A percentile compares a stretch with the other conserved stretches of the same genome.
These are phyloP conservation scores for Pogonomyrmex californicus DNA, from an alignment of 1,140 invertebrate genomes.

Conservation along the genomic window DNA sequence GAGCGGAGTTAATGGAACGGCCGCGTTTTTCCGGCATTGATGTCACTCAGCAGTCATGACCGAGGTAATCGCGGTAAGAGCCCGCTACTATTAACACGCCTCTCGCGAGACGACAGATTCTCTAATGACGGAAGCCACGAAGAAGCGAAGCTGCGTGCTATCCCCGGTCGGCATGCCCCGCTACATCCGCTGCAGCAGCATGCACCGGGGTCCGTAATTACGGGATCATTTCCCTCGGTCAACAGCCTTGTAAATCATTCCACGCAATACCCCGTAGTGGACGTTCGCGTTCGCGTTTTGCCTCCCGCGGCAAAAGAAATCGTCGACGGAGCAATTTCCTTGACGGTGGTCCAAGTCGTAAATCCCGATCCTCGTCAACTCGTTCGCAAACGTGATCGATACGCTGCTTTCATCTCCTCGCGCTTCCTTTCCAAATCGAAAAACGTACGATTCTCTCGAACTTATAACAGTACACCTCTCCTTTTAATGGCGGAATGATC, in stretches of 20 bases:
- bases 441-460: not conserved
- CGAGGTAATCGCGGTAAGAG: conserved; percentile 33
- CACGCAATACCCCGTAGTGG: conserved; percentile 58
- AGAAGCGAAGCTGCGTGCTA: conserved; percentile 34
- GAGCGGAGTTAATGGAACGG: not conserved
- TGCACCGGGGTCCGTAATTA: conserved; percentile 70
- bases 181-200: conserved; percentile 68
- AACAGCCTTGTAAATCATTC: conserved; percentile 77
- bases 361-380: conserved; percentile 50
- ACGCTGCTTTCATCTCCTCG: not conserved
- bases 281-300: conserved; percentile 58
- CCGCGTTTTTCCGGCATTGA: conserved; percentile 24
- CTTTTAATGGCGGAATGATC: conserved; percentile 2
- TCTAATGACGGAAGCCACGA: conserved; percentile 61
- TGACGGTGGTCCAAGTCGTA: conserved; percentile 47
- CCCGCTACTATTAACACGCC: conserved; percentile 48
- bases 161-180: conserved; percentile 49
- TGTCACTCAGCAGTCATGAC: conserved; percentile 12
- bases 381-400: conserved; percentile 29
- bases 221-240: conserved; percentile 75
- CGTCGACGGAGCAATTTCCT: conserved; percentile 59
- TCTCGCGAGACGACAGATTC: conserved; percentile 60
- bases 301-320: conserved; percentile 62
- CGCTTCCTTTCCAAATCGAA: not conserved
- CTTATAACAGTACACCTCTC: not conserved